Percentiles rank a stretch among this genome's conserved stretches.
Conservation (phyloP, 2,113 vertebrate genomes). For the zebrafish (Danio rerio) region GRCz12tu NC_133180.1:54462001-54462500, state of each 20-base stretch:
- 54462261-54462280: not conserved
- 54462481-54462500: constrained; percentile 19
- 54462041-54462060: constrained; percentile 80
- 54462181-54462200: constrained; percentile 84
- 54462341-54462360: constrained; percentile 83
- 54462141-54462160: constrained; percentile 85
- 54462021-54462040: constrained; percentile 52
- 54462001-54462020: not conserved
- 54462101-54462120: constrained; percentile 85
- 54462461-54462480: constrained; percentile 5
- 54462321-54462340: constrained; percentile 69
- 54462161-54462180: constrained; percentile 90
- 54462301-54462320: constrained; percentile 65
- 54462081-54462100: constrained; percentile 77
- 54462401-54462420: constrained; percentile 84
- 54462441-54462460: constrained; percentile 78
- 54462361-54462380: constrained; percentile 72
- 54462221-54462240: not conserved
- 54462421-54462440: constrained; percentile 83
- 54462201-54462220: constrained; percentile 85
- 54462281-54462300: constrained; percentile 2
- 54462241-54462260: constrained; percentile 11
- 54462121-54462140: constrained; percentile 76
- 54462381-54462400: constrained; percentile 80
- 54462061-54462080: constrained; percentile 75